phyloP scores from a whole-genome alignment of 2,113 vertebrate species.

The Anoplopoma fimbria region DNA sequence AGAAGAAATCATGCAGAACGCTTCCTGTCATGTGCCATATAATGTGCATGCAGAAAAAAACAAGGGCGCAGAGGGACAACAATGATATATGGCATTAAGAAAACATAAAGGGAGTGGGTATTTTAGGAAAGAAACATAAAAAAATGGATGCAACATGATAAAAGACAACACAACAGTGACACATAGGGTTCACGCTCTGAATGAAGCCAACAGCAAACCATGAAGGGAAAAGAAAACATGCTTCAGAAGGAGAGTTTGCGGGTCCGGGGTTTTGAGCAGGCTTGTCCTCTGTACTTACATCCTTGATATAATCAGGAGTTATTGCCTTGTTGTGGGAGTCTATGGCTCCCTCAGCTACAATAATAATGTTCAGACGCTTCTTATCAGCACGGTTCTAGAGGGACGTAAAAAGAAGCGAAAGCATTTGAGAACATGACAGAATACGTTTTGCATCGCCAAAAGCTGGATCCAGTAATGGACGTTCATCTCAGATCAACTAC shows the following conservation, averaged over 20 bases:
- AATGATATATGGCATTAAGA: not conserved
- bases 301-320: slow-evolving; percentile 92
- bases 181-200: too few species aligned
- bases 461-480: slow-evolving; percentile 35
- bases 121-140: too few species aligned
- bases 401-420: slow-evolving; percentile 38
- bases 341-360: slow-evolving; percentile 90
- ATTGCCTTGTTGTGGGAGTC: slow-evolving; percentile 90
- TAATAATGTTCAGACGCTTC: slow-evolving; percentile 88
- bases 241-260: not conserved
- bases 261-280: not conserved
- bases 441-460: slow-evolving; percentile 53
- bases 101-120: too few species aligned
- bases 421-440: slow-evolving; percentile 55
- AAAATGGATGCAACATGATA: too few species aligned
- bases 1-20: slow-evolving; percentile 57
- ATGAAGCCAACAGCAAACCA: too few species aligned
- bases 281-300: slow-evolving; percentile 86
- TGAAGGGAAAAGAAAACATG: not conserved
- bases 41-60: slow-evolving; percentile 11
- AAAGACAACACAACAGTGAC: too few species aligned
- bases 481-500: not conserved
- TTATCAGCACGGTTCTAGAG: slow-evolving; percentile 83
- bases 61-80: not conserved
- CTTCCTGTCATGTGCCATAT: slow-evolving; percentile 53